Percentiles rank a stretch among this genome's conserved stretches.
Conservation (phyloP, 2,797 vertebrate species). For the Heterohyrax brucei region DNA sequence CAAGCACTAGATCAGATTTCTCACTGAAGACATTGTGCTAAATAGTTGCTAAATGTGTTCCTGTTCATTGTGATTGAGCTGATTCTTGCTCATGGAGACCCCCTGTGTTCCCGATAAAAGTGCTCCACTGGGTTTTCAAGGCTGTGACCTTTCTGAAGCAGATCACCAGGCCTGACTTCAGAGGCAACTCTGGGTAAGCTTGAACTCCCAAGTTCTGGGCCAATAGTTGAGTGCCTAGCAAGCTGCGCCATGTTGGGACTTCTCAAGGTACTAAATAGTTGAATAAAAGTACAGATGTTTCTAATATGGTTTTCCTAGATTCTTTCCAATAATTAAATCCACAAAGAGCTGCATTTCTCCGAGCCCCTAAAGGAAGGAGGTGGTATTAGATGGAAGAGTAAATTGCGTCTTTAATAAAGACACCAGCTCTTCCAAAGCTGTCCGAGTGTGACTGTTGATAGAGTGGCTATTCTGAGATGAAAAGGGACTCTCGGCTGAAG, state of each 20-base stretch:
- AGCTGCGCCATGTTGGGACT: neutral
- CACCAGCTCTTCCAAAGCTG: neutral
- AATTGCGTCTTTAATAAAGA: slow-evolving; percentile 51
- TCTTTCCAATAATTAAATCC: slow-evolving; percentile 31
- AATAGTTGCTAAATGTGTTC: neutral
- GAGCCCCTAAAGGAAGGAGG: neutral
- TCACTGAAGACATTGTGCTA: neutral
- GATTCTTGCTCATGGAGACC: neutral
- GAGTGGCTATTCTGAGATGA: neutral
- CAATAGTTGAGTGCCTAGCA: neutral
- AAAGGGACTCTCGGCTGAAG: neutral
- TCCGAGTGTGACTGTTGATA: neutral
- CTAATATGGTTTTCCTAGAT: neutral
- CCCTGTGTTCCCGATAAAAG: neutral
- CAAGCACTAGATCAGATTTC: neutral
- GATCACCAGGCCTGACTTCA: neutral
- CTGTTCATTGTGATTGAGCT: neutral
- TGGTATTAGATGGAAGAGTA: neutral
- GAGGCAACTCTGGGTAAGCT: neutral
- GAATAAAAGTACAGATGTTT: neutral
- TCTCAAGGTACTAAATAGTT: neutral
- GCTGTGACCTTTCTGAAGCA: neutral
- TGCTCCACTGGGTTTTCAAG: neutral
- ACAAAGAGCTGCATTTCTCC: neutral
- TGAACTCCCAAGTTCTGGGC: neutral